Conservation (phyloP, 2,888 invertebrate species). For the Rhopalosiphum nymphaeae region DNA sequence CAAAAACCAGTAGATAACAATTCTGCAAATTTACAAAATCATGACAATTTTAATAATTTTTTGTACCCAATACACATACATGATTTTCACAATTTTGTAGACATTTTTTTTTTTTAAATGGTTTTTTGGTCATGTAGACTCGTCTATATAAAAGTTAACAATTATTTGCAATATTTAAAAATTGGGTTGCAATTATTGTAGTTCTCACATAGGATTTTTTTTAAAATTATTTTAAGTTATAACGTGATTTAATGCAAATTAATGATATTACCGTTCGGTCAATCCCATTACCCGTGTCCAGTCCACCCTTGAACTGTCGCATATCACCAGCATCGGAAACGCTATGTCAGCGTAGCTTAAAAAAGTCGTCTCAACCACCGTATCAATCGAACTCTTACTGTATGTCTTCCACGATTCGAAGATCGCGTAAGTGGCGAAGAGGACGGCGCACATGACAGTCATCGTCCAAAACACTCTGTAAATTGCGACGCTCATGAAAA, state of each 20-base stretch:
- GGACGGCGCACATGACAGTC: conserved; percentile 41
- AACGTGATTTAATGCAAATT: neutral
- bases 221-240: neutral
- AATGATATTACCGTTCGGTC: conserved; percentile 25
- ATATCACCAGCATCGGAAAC: conserved; percentile 69
- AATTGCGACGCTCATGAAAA: neutral
- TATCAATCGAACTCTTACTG: conserved; percentile 67
- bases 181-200: too few species aligned
- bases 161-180: too few species aligned
- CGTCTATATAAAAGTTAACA: too few species aligned
- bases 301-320: conserved; percentile 69
- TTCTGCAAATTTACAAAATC: neutral
- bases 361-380: conserved; percentile 69
- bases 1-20: neutral
- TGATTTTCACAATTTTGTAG: neutral
- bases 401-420: conserved; percentile 62
- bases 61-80: neutral
- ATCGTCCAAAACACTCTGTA: conserved; percentile 65
- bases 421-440: conserved; percentile 63
- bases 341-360: conserved; percentile 68
- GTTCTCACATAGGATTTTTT: too few species aligned
- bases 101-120: too few species aligned
- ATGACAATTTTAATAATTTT: neutral
- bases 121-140: too few species aligned
- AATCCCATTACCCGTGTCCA: conserved; percentile 68